Percentiles rank a stretch among this genome's conserved stretches.
These are phyloP conservation scores for Oreochromis mossambicus DNA, from an alignment of 2,797 vertebrate genomes.

Conservation along the genomic window DNA sequence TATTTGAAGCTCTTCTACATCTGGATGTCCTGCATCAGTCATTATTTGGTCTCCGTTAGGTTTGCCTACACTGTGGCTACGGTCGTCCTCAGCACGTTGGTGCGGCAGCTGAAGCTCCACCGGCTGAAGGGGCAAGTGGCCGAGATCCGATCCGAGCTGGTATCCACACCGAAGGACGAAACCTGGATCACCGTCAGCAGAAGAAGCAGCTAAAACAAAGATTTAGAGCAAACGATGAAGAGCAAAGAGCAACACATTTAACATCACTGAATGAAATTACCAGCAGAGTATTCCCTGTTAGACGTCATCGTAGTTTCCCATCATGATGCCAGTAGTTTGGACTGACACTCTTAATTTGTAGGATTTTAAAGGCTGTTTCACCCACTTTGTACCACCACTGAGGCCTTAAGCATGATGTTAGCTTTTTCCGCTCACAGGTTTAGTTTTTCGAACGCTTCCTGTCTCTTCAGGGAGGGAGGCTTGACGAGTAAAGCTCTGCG, in stretches of 20 bases:
- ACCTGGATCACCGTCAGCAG: constrained; percentile 90
- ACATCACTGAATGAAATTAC: background rate
- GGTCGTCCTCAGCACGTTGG: constrained; percentile 84
- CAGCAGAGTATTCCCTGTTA: background rate
- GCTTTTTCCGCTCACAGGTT: background rate
- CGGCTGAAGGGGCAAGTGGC: constrained; percentile 81
- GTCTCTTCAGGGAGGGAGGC: background rate
- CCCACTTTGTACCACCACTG: background rate
- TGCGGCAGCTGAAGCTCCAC: constrained; percentile 82
- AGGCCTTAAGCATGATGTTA: constrained; percentile 14
- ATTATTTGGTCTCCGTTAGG: constrained; percentile 61
- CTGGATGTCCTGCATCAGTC: background rate
- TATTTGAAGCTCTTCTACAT: background rate
- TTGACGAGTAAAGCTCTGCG: background rate
- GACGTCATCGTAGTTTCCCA: background rate
- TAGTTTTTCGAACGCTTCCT: background rate
- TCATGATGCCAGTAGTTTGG: background rate
- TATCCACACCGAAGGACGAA: constrained; percentile 91
- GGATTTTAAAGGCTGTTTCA: background rate
- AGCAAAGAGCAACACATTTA: background rate
- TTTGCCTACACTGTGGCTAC: constrained; percentile 89
- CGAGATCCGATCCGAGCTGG: constrained; percentile 90
- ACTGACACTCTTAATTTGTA: background rate
- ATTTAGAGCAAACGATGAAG: background rate
- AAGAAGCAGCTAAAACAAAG: constrained; percentile 69